phyloP scores from a whole-genome alignment of 2,888 invertebrate species.

The Lepidocyrtoides sp. region DNA sequence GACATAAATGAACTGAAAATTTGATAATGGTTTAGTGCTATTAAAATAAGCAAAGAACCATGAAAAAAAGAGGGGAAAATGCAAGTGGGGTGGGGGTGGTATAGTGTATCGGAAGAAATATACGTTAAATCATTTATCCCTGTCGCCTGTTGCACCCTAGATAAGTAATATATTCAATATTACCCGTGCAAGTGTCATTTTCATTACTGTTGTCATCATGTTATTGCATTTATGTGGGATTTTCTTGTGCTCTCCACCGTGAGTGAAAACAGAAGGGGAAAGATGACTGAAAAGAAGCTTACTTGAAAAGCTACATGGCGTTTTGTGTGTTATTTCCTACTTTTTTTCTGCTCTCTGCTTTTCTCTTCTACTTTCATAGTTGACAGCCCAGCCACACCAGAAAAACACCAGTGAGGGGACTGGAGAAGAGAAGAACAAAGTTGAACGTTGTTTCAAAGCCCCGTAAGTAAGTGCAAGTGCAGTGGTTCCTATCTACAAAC shows the following conservation, averaged over 20 bases:
- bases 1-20: slow-evolving; percentile 32
- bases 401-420: slow-evolving; percentile 18
- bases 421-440: too few species aligned
- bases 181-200: slow-evolving; percentile 42
- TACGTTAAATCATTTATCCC: slow-evolving; percentile 70
- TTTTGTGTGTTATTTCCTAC: neutral
- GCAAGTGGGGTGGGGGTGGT: neutral
- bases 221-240: slow-evolving; percentile 12
- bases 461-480: too few species aligned
- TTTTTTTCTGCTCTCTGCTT: neutral
- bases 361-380: slow-evolving; percentile 6
- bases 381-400: slow-evolving; percentile 57
- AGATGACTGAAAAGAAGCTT: neutral
- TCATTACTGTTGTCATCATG: slow-evolving; percentile 48
- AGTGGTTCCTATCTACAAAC: too few species aligned
- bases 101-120: slow-evolving; percentile 11
- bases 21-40: slow-evolving; percentile 30
- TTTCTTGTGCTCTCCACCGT: neutral
- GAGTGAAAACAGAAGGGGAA: slow-evolving; percentile 20
- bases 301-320: neutral
- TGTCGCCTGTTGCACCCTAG: slow-evolving; percentile 77
- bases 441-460: too few species aligned
- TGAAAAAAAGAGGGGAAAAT: neutral
- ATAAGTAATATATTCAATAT: slow-evolving; percentile 70
- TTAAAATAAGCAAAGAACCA: neutral